Evolutionary conservation across 2,113 vertebrate genomes (phyloP), one percentile per base, ranked within the genome.

Genomic region (Suncus etruscus): DNA sequence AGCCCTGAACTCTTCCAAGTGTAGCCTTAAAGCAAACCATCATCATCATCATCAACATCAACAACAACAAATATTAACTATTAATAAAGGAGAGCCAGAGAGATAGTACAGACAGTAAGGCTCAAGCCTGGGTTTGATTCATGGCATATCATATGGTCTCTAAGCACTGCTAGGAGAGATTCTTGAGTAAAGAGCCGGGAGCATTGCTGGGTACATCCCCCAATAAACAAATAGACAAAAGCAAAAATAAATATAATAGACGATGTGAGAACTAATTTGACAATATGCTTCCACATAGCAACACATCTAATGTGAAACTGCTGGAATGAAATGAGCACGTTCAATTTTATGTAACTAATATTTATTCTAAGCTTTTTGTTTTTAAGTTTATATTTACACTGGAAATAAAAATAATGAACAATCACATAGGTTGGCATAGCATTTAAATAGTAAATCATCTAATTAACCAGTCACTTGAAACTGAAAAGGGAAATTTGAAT

Each of bases 401-500:
- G 50, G 68, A 91, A 91, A 92, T 79, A 90, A 96, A 78, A 90
- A 78, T 82, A 95, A 93, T 93, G 77, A 96, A 87, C 48, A 85
- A 76, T 85, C 58, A 31, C 72, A 93, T 86, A 93, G 73, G 92
- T 92, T 94, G 74, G 24, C 45, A 20, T 70, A 92, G 45, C 24
- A 91, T 83, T 91, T 91, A 94, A 95, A 93, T 65, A 79, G 85
- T 68, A 94, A 97, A 88, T 92, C 77, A 93, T 86, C 63, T 94
- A 87, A 96, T 96, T 95, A 94, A 83, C 75, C 65, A 90, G 90
- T 93, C 86, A 93, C 47, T 93, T 89, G 81, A 92, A 92, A 94
- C 94, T 14, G 86, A 90, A 95, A 88, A 84, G 54, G 76, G n/a
- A 94, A 94, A 94, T 88, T 77, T 78, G 51, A 22, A 83, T 94